Evolutionary conservation across 2,113 vertebrate genomes (phyloP).

Genomic region (Elephas maximus): DNA sequence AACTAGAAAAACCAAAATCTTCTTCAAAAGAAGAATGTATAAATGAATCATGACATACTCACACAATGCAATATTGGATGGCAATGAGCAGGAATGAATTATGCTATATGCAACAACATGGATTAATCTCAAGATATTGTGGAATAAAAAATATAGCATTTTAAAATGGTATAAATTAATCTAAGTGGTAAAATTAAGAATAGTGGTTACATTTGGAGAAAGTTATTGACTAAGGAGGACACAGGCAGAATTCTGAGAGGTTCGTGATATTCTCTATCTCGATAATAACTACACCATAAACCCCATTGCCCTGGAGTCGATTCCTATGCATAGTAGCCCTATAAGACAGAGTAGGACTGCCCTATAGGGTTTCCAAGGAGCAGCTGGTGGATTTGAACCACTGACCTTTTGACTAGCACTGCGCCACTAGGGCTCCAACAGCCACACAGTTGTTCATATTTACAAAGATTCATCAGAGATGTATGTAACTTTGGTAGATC

Average conservation of each 20-base stretch:
- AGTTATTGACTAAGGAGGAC: neutral
- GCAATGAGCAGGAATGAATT: neutral
- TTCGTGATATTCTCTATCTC: neutral
- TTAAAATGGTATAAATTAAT: neutral
- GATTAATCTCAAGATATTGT: neutral
- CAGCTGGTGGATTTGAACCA: too few species aligned
- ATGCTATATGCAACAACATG: neutral
- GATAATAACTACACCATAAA: neutral
- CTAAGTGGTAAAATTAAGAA: neutral
- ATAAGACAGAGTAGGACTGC: too few species aligned
- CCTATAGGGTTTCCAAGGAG: too few species aligned
- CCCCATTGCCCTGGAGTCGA: too few species aligned
- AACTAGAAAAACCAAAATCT: neutral
- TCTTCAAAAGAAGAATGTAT: neutral
- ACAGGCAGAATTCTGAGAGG: neutral
- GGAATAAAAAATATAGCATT: neutral
- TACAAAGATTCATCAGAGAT: neutral
- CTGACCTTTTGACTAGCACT: too few species aligned
- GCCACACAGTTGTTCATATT: neutral
- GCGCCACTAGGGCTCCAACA: too few species aligned
- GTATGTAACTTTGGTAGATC: neutral
- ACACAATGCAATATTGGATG: too few species aligned
- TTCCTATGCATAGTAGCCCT: too few species aligned
- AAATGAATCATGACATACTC: neutral
- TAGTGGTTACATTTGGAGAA: neutral